phyloP scores from a whole-genome alignment of 1,140 invertebrate species.

The Scaptomyza graminum region DNA sequence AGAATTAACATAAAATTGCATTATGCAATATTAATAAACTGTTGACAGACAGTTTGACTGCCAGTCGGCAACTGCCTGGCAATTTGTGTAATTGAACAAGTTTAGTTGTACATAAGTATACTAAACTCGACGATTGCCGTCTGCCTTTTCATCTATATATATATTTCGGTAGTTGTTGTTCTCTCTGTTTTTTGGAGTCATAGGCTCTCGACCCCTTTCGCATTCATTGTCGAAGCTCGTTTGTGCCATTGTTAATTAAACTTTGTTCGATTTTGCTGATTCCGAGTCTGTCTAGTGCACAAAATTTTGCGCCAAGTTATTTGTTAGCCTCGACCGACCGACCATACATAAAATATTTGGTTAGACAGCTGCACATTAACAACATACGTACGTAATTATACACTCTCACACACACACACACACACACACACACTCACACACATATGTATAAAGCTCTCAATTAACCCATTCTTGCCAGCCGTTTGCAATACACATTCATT shows the following conservation, averaged over 20 bases:
- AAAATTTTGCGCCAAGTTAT: slow-evolving; percentile 48
- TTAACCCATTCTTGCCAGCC: slow-evolving; percentile 51
- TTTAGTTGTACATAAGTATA: slow-evolving; percentile 22
- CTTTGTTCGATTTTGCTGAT: slow-evolving; percentile 51
- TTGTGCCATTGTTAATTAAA: slow-evolving; percentile 70
- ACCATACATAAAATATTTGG: slow-evolving; percentile 37
- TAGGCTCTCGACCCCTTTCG: neutral
- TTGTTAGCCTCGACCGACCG: slow-evolving; percentile 19
- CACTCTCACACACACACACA: neutral
- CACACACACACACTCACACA: neutral
- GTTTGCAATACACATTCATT: slow-evolving; percentile 74
- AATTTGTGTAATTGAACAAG: slow-evolving; percentile 78
- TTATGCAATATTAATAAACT: slow-evolving; percentile 83
- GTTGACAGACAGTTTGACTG: slow-evolving; percentile 62
- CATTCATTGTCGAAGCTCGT: slow-evolving; percentile 34
- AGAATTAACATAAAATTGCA: slow-evolving; percentile 84
- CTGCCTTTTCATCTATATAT: slow-evolving; percentile 21
- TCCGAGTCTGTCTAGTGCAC: slow-evolving; percentile 47
- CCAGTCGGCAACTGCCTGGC: slow-evolving; percentile 44
- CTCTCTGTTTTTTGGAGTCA: slow-evolving; percentile 2
- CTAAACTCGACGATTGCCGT: slow-evolving; percentile 21
- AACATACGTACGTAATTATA: neutral
- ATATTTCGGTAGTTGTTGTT: neutral
- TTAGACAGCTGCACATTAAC: slow-evolving; percentile 39
- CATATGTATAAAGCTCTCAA: slow-evolving; percentile 38